These are phyloP conservation scores for Falcunculus frontatus DNA, from an alignment of 2,113 vertebrate genomes.

Conservation along the genomic window DNA sequence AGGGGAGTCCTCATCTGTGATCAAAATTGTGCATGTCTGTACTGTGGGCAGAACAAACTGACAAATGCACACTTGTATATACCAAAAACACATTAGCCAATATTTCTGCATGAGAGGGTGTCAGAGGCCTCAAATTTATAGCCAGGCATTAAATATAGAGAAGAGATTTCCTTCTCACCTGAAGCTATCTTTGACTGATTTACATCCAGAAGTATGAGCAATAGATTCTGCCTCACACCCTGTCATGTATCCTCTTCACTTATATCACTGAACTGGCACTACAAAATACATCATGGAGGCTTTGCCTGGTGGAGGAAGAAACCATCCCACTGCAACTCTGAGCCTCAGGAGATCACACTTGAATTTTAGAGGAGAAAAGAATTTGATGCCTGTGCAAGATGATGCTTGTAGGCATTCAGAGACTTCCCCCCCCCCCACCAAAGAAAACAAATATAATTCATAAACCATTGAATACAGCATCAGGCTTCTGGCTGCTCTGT, in stretches of 20 bases:
- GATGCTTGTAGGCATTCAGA: background rate
- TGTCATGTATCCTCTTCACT: background rate
- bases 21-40: background rate
- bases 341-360: background rate
- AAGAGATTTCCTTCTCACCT: constrained; percentile 3
- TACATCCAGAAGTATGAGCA: background rate
- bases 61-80: background rate
- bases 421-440: accelerated
- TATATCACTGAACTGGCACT: background rate
- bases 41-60: background rate
- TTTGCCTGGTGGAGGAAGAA: background rate
- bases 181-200: background rate
- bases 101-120: background rate
- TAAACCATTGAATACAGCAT: background rate
- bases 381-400: background rate
- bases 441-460: background rate
- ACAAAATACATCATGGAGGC: background rate
- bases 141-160: background rate
- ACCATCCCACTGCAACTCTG: background rate
- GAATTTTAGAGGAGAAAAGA: background rate
- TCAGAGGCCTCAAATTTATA: background rate
- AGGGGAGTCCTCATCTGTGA: background rate
- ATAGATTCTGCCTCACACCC: background rate
- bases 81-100: background rate
- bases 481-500: background rate